These are phyloP conservation scores for Spea hammondii DNA, from an alignment of 2,797 vertebrate species.

Conservation along the genomic window DNA sequence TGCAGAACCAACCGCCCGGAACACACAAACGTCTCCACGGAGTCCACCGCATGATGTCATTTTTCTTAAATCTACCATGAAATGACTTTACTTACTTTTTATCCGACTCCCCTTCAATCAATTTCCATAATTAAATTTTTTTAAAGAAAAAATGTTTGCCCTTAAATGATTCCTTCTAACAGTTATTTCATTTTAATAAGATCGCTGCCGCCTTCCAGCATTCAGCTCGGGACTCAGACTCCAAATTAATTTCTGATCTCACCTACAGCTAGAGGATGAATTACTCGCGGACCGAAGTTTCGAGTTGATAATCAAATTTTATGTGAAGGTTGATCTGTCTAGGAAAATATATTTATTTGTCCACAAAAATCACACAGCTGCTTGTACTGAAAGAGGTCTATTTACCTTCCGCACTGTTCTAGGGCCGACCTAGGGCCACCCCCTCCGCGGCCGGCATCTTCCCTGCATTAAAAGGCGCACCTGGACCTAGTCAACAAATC, in stretches of 20 bases:
- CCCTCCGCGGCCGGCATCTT: too few species aligned
- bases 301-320: constrained; percentile 25
- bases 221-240: background rate
- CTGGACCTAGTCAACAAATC: too few species aligned
- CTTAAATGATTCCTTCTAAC: background rate
- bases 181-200: constrained; percentile 9
- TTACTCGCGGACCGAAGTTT: background rate
- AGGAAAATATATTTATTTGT: constrained; percentile 15
- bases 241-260: constrained; percentile 1
- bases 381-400: too few species aligned
- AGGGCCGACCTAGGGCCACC: too few species aligned
- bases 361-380: too few species aligned
- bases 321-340: background rate
- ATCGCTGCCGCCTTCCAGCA: constrained; percentile 1
- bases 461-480: too few species aligned
- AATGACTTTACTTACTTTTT: background rate
- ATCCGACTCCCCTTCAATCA: background rate
- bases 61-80: background rate
- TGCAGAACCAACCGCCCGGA: background rate
- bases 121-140: background rate
- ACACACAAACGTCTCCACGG: background rate
- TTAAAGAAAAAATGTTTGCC: background rate
- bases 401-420: too few species aligned
- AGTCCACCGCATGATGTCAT: background rate
- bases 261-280: constrained; percentile 4